A percentile compares a stretch with the other conserved stretches of the same genome.
These are phyloP conservation scores for Anomalospiza imberbis DNA, from an alignment of 2,797 vertebrate species.

Conservation along the genomic window DNA sequence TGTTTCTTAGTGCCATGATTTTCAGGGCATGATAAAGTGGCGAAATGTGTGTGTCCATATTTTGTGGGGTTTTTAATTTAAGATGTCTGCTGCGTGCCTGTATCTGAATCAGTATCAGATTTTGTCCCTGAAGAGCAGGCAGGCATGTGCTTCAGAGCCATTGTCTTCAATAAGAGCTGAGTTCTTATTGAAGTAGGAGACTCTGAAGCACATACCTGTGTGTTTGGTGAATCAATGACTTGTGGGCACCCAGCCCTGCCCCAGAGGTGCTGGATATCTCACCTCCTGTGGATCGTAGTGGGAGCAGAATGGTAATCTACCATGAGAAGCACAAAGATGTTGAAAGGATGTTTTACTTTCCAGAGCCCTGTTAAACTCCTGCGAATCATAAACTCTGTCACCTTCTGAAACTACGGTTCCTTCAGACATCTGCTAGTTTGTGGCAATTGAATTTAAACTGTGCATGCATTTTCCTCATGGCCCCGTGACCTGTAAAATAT, in stretches of 20 bases:
- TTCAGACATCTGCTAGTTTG: not conserved
- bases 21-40: not conserved
- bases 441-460: not conserved
- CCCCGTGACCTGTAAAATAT: not conserved
- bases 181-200: not conserved
- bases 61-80: not conserved
- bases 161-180: not conserved
- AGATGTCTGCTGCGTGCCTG: not conserved
- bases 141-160: not conserved
- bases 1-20: not conserved
- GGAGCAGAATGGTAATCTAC: not conserved
- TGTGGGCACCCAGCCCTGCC: not conserved
- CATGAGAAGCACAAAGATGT: not conserved
- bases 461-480: not conserved
- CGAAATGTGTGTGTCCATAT: not conserved
- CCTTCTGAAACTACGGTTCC: not conserved
- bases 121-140: not conserved
- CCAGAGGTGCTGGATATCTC: not conserved
- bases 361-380: not conserved
- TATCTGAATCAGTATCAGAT: fast-evolving
- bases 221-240: not conserved
- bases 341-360: not conserved
- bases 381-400: not conserved
- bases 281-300: not conserved
- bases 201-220: not conserved